Evolutionary conservation across 2,888 invertebrate species (phyloP).

Genomic region (Epinotia nisella): DNA sequence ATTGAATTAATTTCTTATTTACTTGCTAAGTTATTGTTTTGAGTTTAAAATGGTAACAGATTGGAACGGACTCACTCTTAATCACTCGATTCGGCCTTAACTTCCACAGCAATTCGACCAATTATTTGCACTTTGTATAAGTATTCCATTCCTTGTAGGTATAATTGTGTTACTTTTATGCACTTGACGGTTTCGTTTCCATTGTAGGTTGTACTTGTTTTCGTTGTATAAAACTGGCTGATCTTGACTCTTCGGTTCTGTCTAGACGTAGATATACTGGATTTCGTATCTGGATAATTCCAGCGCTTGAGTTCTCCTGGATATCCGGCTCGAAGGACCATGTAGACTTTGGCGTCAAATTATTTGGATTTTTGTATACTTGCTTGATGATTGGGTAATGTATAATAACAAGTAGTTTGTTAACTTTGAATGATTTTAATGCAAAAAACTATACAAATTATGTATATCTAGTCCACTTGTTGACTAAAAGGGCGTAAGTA

Average conservation of each 20-base stretch:
- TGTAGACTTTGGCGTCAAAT: background rate
- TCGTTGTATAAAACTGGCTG: background rate
- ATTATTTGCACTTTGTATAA: background rate
- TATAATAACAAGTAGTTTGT: background rate
- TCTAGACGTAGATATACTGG: background rate
- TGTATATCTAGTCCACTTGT: background rate
- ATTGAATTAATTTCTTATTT: too few species aligned
- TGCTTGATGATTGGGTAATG: background rate
- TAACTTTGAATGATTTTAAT: background rate
- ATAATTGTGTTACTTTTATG: background rate
- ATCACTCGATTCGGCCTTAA: conserved; percentile 13
- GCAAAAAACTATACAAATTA: background rate
- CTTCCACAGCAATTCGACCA: background rate
- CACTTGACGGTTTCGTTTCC: background rate
- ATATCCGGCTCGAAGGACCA: conserved; percentile 1
- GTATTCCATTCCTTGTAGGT: too few species aligned
- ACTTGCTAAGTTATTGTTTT: too few species aligned
- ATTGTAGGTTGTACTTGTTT: too few species aligned
- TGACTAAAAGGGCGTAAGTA: background rate
- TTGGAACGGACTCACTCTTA: conserved; percentile 25
- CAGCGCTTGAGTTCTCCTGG: background rate
- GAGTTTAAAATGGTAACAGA: background rate
- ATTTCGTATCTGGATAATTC: background rate
- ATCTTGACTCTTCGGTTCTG: background rate
- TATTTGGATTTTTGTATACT: background rate